A percentile compares a stretch with the other conserved stretches of the same genome.
Evolutionary conservation across 2,797 vertebrate genomes (phyloP).

Genomic region (Tiaroga cobitis): DNA sequence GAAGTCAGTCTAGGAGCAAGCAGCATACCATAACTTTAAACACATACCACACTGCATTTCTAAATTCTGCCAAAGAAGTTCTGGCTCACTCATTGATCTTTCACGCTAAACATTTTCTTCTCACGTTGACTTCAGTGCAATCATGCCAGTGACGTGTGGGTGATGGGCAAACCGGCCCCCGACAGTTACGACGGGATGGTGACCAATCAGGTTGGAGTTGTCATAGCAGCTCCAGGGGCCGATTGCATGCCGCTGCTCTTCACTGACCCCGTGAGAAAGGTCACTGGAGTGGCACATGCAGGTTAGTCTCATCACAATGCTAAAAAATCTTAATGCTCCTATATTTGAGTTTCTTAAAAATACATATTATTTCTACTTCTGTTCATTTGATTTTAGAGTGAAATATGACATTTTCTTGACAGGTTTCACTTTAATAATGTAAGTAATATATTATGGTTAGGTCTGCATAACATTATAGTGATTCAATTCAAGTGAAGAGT

Average conservation of each 20-base stretch:
- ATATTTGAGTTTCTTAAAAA: background rate
- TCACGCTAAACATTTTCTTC: background rate
- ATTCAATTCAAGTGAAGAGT: background rate
- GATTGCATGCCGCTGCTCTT: slow-evolving; percentile 94
- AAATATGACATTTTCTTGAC: background rate
- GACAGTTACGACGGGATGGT: slow-evolving; percentile 87
- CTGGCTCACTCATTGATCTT: background rate
- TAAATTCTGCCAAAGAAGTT: background rate
- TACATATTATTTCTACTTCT: background rate
- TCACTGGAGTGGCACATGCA: slow-evolving; percentile 90
- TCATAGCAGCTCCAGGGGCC: slow-evolving; percentile 88
- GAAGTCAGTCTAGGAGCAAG: background rate
- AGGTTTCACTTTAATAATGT: background rate
- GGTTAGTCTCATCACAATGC: slow-evolving; percentile 70
- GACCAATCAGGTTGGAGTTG: slow-evolving; percentile 81
- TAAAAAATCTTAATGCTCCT: background rate
- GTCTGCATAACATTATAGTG: background rate
- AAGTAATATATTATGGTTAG: background rate
- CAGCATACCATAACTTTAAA: background rate
- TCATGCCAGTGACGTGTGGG: slow-evolving; percentile 84
- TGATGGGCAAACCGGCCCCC: slow-evolving; percentile 83
- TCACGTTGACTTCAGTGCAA: slow-evolving; percentile 75
- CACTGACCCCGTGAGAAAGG: slow-evolving; percentile 86
- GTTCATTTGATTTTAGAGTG: background rate
- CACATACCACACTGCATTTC: background rate